These are phyloP conservation scores for Rotaria magnacalcarata DNA, from an alignment of 2,888 invertebrate genomes.

Conservation along the genomic window DNA sequence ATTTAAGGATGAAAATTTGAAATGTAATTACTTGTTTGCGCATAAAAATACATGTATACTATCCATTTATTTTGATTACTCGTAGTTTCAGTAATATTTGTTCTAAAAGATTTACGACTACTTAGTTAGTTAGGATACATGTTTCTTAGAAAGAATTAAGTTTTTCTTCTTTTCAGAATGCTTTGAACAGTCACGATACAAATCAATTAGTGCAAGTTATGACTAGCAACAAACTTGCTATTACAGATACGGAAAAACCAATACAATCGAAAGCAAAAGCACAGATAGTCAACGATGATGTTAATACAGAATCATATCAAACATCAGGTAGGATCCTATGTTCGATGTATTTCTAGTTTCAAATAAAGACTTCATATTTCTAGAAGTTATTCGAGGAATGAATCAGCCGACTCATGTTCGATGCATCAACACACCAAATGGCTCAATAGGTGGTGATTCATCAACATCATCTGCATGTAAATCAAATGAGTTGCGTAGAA, in stretches of 20 bases:
- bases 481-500: not conserved
- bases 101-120: too few species aligned
- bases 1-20: too few species aligned
- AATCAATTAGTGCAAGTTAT: not conserved
- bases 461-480: conserved; percentile 7
- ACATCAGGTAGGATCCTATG: conserved; percentile 1
- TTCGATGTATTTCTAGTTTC: not conserved
- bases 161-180: not conserved
- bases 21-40: too few species aligned
- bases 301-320: conserved; percentile 1
- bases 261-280: not conserved
- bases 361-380: not conserved
- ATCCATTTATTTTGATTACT: too few species aligned
- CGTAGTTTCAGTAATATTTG: too few species aligned
- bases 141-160: too few species aligned
- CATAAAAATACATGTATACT: too few species aligned
- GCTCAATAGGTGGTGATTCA: conserved; percentile 1
- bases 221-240: not conserved
- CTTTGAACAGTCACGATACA: not conserved
- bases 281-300: not conserved
- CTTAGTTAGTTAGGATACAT: too few species aligned
- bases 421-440: conserved; percentile 33
- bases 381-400: conserved; percentile 31
- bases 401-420: conserved; percentile 1
- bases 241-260: not conserved